Base-by-base conservation (phyloP, 2,797 vertebrate genomes). In the Sebastolobus altivelis region DNA sequence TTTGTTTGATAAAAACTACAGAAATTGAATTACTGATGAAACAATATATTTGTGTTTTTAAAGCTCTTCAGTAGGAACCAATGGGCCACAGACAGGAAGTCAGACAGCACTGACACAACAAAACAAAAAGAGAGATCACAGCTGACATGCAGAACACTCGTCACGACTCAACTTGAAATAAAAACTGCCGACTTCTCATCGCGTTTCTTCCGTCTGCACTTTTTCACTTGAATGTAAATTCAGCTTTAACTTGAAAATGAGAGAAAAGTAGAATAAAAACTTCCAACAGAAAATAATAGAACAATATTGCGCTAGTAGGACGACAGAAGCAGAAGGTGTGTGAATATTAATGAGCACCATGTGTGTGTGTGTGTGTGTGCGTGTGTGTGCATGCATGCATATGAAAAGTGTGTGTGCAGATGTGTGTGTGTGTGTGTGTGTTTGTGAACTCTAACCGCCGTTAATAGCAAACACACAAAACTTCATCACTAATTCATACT, bases 401-500 rank as follows among this genome's bases (percentile, higher is more conserved):
- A n/a, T 54, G 52, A 54, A 58, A 22, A 18, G 65, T 69, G 72
- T 78, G 66, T 65, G 66, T 80, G 58, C 22, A 46, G 43, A 76
- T 67, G 69, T 79, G 56, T 68, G 72, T 77, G 65, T 62, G 65
- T 79, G 56, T 67, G 65, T 75, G 55, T 65, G 79, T 65, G 81
- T 66, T 74, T 63, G 10, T 61, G 75, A n/a, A 35, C 18, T 62
- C 81, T 80, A 87, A 83, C 83, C 68, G 56, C 70, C 3, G 63
- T 78, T 90, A 89, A 91, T 77, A 84, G 81, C 83, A 83, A 79
- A 86, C 78, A 89, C 78, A 89, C 71, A 77, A 43, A 89, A 90
- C 37, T 90, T 88, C 90, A 93, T 93, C 81, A 91, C 81, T 93
- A 80, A 92, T 93, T 92, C 70, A 93, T 90, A 60, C 11, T 0